Conservation (phyloP, 2,113 vertebrate species). For the Heptranchias perlo region DNA sequence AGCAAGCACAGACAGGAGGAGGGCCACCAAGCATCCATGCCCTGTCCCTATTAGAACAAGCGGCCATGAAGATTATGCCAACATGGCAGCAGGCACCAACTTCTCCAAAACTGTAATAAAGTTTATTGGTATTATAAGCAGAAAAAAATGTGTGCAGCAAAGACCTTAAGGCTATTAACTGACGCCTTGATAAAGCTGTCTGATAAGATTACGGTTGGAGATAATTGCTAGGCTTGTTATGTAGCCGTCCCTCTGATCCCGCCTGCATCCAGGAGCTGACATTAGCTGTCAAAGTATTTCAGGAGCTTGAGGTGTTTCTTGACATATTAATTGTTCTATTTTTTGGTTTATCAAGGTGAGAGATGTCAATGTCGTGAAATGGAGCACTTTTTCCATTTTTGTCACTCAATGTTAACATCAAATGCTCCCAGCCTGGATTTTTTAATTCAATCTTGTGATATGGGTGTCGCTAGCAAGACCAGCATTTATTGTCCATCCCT, state of each 20-base stretch:
- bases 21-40: background rate
- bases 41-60: background rate
- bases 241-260: background rate
- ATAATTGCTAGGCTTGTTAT: background rate
- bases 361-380: background rate
- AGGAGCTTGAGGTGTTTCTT: background rate
- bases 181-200: background rate
- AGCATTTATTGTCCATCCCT: background rate
- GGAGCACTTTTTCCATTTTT: background rate
- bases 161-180: background rate
- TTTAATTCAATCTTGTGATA: background rate
- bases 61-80: background rate
- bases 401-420: background rate
- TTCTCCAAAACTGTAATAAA: background rate
- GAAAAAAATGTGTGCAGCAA: background rate
- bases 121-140: constrained; percentile 17
- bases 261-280: background rate
- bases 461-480: background rate
- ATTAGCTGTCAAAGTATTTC: constrained; percentile 26
- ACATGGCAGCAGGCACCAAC: background rate
- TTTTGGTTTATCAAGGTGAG: background rate
- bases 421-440: background rate
- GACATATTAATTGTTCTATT: background rate
- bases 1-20: background rate
- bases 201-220: background rate